Evolutionary conservation across 2,888 invertebrate species (phyloP), one percentile per base, ranked within the genome.

Genomic region (Andrena marginata): DNA sequence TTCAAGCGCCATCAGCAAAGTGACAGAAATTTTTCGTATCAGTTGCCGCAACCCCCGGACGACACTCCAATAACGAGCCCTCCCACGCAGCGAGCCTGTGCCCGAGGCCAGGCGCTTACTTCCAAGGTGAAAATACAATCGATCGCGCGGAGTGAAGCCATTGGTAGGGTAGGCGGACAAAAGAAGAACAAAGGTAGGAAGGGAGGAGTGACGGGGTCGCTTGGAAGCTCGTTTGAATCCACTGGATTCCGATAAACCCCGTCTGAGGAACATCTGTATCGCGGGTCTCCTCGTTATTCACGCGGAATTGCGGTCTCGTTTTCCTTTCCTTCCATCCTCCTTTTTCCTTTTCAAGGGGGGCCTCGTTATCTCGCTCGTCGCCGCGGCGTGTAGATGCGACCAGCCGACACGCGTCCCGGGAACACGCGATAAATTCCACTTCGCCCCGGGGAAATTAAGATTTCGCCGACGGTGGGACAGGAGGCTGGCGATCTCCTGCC

Each of bases 391-490:
- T 49, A 54, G 62, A 13, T 73, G 26, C 48, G 65, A 67, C 51
- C 80, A 71, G 29, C 51, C 49, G n/a, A 29, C 48, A 1, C 31
- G 16, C 29, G 23, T 35, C 33, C 16, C 26, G 16, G 33, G 48
- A 79, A 70, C 29, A 26, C 23, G 13, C 29, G n/a, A 68, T 59
- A 63, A 73, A 81, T 68, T 73, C 62, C 68, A 64, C 56, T 49
- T 56, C 3, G 7, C 51, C 67, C 62, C 16, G 1, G 73, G 80
- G 74, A 80, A 81, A 81, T 81, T 80, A 81, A 51, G 74, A 81
- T 80, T 74, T 68, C 42, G 26, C 51, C 13, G 51, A 16, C 16
- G 33, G 33, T 54, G 64, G 64, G n/a, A 20, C 0, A 51, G 20
- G 2, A 0, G 6, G 31, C 13, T n/a, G 5, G 49, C 6, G 64